Evolutionary conservation across 2,888 invertebrate species (phyloP), one percentile per base, ranked within the genome.

Genomic region (Phalangium opilio): DNA sequence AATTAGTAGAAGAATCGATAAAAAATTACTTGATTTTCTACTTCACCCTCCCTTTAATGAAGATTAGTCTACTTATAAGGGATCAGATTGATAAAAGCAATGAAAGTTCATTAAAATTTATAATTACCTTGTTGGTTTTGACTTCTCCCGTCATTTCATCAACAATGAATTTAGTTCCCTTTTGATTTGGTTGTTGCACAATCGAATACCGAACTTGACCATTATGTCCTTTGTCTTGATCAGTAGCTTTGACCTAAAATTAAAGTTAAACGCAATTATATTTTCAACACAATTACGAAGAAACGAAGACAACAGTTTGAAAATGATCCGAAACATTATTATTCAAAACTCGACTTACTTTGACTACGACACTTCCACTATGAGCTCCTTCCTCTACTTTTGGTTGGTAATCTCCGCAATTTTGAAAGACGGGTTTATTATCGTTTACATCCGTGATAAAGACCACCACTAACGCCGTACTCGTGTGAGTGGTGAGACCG

Each of bases 381-480:
- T 86, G 83, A 5, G 90, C 89, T 1, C 89, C 89, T 70, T 91
- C 90, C 67, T 89, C 86, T 1, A 90, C 89, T 69, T 89, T 86
- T 1, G 90, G 90, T 60, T 82, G 83, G 65, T 95, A 95, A 1
- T 83, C 83, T 1, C 80, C 78, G 63, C 95, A 95, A 58, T 90
- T 86, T 67, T 87, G 85, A 64, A 95, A 95, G 52, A 86, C 81
- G 0, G 93, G 95, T 62, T 93, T 93, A 65, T 95, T 89, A 63
- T 91, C 93, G 64, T 95, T 95, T 17, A 93, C 90, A 61, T 95
- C 93, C 1, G 91, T 91, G 52, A 95, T 90, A 65, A 91, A 91
- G 0, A 95, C 91, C 1, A 91, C 87, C 0, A 95, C 90, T 1
- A 89, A 86, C 7, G 91, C 91, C 0, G 90, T 89, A 42, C 86